A percentile compares a stretch with the other conserved stretches of the same genome.
Conservation (phyloP, 2,888 invertebrate genomes). For the Phaedon cochleariae region DNA sequence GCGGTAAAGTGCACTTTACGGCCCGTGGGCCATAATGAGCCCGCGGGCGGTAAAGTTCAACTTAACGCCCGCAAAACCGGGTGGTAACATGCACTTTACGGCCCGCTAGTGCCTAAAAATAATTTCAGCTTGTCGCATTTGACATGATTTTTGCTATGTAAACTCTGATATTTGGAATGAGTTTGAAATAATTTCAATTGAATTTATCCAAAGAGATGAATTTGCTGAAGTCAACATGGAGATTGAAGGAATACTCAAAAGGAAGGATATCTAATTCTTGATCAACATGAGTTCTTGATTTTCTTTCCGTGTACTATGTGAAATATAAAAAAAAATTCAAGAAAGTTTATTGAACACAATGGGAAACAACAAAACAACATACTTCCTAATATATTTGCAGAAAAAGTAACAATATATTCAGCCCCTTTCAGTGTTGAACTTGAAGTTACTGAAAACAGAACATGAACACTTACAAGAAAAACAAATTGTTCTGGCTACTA, state of each 20-base stretch:
- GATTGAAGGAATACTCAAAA: background rate
- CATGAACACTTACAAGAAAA: background rate
- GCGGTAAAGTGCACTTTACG: no score
- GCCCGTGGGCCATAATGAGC: no score
- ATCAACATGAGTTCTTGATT: background rate
- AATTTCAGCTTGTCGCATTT: conserved; percentile 11
- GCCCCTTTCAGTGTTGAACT: background rate
- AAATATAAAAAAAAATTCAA: background rate
- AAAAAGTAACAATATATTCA: no score
- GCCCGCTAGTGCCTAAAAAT: no score
- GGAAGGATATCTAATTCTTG: background rate
- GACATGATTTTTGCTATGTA: conserved; percentile 15
- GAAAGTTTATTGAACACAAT: background rate
- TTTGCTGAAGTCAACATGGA: background rate
- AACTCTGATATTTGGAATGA: conserved; percentile 6
- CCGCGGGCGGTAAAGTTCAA: no score
- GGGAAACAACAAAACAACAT: no score
- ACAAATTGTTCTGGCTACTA: background rate
- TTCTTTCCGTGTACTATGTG: background rate
- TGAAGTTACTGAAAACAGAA: background rate
- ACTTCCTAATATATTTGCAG: no score
- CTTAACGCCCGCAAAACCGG: no score
- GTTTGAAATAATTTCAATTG: background rate
- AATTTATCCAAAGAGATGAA: background rate
- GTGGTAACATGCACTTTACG: no score